Conservation (phyloP, 2,888 invertebrate genomes). For the Oligia fasciuncula region DNA sequence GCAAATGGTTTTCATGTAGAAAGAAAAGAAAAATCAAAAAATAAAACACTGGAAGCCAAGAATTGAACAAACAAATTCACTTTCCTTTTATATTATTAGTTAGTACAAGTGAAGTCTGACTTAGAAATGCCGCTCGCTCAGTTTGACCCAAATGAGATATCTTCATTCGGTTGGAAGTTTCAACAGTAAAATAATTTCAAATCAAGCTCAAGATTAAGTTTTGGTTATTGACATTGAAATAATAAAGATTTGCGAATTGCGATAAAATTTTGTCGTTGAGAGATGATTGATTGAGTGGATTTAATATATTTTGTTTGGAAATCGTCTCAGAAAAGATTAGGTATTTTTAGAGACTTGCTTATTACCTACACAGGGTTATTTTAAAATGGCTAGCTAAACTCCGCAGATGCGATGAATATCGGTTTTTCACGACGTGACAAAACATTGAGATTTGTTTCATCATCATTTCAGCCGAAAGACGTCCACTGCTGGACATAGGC, state of each 20-base stretch:
- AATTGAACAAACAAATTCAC: slow-evolving; percentile 43
- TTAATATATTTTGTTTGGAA: background rate
- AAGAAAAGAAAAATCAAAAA: background rate
- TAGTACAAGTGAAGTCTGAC: slow-evolving; percentile 45
- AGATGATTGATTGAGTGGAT: slow-evolving; percentile 18
- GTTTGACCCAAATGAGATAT: slow-evolving; percentile 51
- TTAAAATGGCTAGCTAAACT: too few relatives aligned
- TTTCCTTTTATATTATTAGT: slow-evolving; percentile 53
- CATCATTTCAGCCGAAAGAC: too few relatives aligned
- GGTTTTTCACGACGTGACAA: too few relatives aligned
- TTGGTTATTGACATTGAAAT: slow-evolving; percentile 25
- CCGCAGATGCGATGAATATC: too few relatives aligned
- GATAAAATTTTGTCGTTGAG: background rate
- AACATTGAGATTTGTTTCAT: too few relatives aligned
- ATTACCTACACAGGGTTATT: too few relatives aligned
- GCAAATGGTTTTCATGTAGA: too few relatives aligned
- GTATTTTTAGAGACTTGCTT: background rate
- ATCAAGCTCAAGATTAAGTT: slow-evolving; percentile 31
- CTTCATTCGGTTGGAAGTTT: slow-evolving; percentile 38
- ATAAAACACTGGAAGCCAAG: background rate
- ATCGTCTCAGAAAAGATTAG: background rate
- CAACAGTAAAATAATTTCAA: slow-evolving; percentile 36
- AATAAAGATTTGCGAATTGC: slow-evolving; percentile 29
- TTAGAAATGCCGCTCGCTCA: slow-evolving; percentile 31
- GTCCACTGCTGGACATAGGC: too few relatives aligned